Base-by-base conservation (phyloP, 2,797 vertebrate species). In the Silurus aristotelis region DNA sequence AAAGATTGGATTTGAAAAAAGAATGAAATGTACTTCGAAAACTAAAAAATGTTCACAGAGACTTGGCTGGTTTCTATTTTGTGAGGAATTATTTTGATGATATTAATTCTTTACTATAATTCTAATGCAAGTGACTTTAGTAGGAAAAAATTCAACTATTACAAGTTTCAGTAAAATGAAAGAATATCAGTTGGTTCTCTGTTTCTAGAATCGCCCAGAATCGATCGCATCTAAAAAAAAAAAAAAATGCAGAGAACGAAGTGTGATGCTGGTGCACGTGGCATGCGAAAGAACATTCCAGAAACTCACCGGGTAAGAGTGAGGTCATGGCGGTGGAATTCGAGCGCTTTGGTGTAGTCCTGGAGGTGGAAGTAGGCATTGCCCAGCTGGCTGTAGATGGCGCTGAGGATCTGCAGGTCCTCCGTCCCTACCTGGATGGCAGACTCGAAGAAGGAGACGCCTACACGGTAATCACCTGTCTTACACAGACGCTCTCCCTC, bases 341-440 rank as follows among this genome's bases (percentile, higher is more conserved):
- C 97, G 88, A 99, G 91, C 48, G 98, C 98, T 93, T 97, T 98
- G 82, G 94, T 93, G 83, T 98, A 99, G 83, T 99, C 96, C 60
- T 97, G 97, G 55, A 99, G 92, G 92, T 99, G 98, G 93, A 99
- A 99, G 92, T 99, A 99, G 80, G 98, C 98, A 67, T 99, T 99
- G 87, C 98, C 98, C 87, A 99, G 92, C 91, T 99, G 98, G 92
- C 98, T 99, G 93, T 99, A 99, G 94, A 99, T 99, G 87, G 98
- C 98, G 4, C 98, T 99, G 61, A 99, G 96, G 22, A 97, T 99
- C 79, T 98, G 97, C n/a, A 99, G 93, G 92, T 99, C 98, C 92
- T 98, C 98, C 0, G 98, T 99, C 90, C 98, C 98, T 52, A 99
- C 96, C 90, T 99, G 97, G 87, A 99, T 97, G 78, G 98, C 98